phyloP scores from a whole-genome alignment of 1,140 invertebrate species.

The Nasonia longicornis region DNA sequence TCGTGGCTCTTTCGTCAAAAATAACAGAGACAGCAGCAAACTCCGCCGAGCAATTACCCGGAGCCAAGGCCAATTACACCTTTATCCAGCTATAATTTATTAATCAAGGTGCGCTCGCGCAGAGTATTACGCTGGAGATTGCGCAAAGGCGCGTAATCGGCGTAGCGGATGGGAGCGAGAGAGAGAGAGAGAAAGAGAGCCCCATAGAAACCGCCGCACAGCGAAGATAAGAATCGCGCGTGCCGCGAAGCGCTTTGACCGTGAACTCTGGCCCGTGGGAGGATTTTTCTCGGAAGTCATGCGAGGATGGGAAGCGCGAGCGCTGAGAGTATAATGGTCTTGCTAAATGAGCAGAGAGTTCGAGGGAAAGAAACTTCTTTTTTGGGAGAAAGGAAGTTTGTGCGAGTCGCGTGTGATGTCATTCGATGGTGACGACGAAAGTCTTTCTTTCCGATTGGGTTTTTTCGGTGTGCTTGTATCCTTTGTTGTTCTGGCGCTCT shows the following conservation, averaged over 20 bases:
- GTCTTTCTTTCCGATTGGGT: background rate
- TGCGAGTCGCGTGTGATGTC: background rate
- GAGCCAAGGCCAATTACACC: slow-evolving; percentile 2
- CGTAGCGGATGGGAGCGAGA: background rate
- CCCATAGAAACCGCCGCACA: background rate
- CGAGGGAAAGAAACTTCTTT: background rate
- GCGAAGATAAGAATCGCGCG: slow-evolving; percentile 20
- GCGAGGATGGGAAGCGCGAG: background rate
- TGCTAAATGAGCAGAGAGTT: slow-evolving; percentile 8
- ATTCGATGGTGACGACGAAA: background rate
- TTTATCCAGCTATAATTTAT: slow-evolving; percentile 12
- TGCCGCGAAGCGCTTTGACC: slow-evolving; percentile 20
- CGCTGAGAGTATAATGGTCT: slow-evolving; percentile 5
- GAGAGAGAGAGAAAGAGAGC: background rate
- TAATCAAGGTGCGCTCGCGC: background rate
- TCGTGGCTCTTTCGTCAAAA: background rate
- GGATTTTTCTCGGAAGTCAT: slow-evolving; percentile 46
- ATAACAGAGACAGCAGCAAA: background rate
- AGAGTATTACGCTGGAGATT: background rate
- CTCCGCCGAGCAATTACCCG: background rate
- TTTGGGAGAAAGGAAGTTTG: background rate
- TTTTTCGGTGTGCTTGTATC: background rate
- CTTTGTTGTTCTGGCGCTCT: background rate
- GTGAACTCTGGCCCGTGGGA: slow-evolving; percentile 46
- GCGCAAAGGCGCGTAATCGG: background rate